Evolutionary conservation across 2,888 invertebrate genomes (phyloP), one percentile per base, ranked within the genome.

Genomic region (Hemicrepidius hirtus): DNA sequence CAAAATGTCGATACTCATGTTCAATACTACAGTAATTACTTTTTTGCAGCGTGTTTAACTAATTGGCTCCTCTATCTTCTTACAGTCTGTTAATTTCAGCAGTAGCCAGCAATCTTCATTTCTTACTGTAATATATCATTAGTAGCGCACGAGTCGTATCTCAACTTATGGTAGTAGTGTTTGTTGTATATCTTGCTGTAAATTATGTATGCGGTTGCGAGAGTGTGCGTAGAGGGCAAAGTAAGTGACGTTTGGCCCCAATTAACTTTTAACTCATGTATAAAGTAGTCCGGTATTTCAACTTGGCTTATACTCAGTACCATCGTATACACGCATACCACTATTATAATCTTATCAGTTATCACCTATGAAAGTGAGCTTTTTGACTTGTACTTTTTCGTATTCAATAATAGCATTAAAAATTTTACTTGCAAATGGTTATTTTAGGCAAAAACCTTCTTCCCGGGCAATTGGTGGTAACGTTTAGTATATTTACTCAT

Each of bases 261-360:
- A 77, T 78, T 79, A 79, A 78, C 76, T 65, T 75, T 75, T 75
- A 78, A 78, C 77, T 76, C 64, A 62, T 63, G 69, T 65, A 55
- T 62, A 70, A 66, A 50, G 62, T 66, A 59, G 37, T 59, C 59
- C 59, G 59, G 59, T 40, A 59, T 59, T 55, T 32, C 32, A 32
- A 55, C 55, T 28, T 13, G 32, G n/a, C 55, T n/a, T 35, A 55
- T 32, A 55, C 55, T 35, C 55, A 4, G 12, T 13, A 32, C 24
- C 55, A 32, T 28, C 55, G n/a, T 55, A 55, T 35, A 55, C 5
- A 55, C 32, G 5, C 24, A 24, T 24, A 24, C 24, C 24, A 3
- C 24, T 24, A n/a, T n/a, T n/a, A n/a, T n/a, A n/a, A n/a, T n/a
- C n/a, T n/a, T n/a, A n/a, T n/a, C n/a, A n/a, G n/a, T n/a, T n/a